Evolutionary conservation across 2,888 invertebrate genomes (phyloP).

Genomic region (Parelbella ahira): DNA sequence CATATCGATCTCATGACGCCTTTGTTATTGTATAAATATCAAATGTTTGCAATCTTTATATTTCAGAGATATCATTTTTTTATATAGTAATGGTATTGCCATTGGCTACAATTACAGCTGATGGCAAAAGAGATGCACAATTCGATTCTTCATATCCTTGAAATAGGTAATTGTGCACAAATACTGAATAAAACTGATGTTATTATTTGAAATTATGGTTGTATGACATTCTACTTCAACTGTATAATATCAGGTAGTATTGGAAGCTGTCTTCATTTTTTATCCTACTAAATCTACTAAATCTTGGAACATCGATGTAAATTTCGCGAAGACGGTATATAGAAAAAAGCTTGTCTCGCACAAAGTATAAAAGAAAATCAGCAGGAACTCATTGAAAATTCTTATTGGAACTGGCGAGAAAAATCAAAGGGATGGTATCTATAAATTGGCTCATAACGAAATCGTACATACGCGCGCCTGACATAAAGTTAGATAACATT

Average conservation of each 20-base stretch:
- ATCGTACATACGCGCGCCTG: conserved; percentile 32
- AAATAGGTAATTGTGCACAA: no score
- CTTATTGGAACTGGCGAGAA: conserved; percentile 13
- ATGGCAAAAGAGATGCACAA: no score
- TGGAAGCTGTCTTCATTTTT: conserved; percentile 13
- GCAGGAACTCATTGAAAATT: conserved; percentile 26
- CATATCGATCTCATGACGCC: conserved; percentile 55
- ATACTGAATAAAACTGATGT: no score
- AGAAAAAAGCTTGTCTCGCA: conserved; percentile 8
- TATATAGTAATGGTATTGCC: no score
- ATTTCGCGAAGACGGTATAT: conserved; percentile 6
- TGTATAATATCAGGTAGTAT: no score
- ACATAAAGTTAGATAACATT: conserved; percentile 37
- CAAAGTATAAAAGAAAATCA: conserved; percentile 17
- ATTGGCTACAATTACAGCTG: no score
- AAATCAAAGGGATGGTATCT: conserved; percentile 27
- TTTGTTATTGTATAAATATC: conserved; percentile 39
- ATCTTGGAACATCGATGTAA: conserved; percentile 9
- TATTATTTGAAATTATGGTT: no score
- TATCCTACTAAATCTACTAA: not conserved
- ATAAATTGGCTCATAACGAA: conserved; percentile 37
- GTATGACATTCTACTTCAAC: no score
- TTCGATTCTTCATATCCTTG: no score
- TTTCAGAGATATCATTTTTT: no score
- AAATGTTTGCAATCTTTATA: conserved; percentile 4